phyloP scores from a whole-genome alignment of 2,888 invertebrate genomes.

The Girardia tigrina region DNA sequence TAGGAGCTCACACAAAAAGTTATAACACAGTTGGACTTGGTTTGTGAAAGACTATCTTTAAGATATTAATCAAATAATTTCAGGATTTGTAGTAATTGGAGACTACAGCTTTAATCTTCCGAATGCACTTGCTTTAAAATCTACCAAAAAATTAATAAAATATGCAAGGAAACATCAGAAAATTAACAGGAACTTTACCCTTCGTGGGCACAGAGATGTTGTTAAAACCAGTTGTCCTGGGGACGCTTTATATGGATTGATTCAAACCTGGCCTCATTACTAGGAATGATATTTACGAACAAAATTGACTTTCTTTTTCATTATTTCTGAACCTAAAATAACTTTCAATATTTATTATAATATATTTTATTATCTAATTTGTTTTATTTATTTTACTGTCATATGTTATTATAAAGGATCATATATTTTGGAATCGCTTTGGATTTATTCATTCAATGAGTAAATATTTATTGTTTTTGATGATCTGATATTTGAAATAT shows the following conservation, averaged over 20 bases:
- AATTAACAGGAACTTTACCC: background rate
- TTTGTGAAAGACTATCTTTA: background rate
- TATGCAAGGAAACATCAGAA: background rate
- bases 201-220: background rate
- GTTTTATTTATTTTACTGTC: no score
- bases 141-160: background rate
- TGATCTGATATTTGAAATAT: no score
- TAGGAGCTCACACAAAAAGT: background rate
- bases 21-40: background rate
- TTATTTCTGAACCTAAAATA: no score
- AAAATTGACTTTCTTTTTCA: no score
- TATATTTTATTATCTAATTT: no score
- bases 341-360: no score
- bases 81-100: background rate
- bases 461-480: no score
- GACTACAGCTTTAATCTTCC: background rate
- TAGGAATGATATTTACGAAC: no score
- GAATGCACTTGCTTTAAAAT: background rate
- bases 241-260: background rate
- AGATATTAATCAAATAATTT: background rate
- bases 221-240: background rate
- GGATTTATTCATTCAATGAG: no score
- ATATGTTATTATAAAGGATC: no score
- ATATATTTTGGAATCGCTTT: no score
- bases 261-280: background rate